phyloP scores from a whole-genome alignment of 2,888 invertebrate genomes.

The Phalangium opilio region DNA sequence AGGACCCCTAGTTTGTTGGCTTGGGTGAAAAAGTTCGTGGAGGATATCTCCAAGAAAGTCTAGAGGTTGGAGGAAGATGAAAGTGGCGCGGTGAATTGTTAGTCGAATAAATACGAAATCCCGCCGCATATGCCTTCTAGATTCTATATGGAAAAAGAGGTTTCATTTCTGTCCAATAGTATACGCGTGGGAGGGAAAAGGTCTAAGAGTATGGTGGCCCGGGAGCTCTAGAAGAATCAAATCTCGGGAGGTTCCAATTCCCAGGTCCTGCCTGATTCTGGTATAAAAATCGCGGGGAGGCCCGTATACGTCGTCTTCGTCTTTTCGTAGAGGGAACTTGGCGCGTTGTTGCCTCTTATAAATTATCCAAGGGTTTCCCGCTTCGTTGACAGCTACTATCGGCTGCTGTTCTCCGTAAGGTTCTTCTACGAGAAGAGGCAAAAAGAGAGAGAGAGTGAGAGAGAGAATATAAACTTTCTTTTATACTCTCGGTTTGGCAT shows the following conservation, averaged over 20 bases:
- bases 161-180: too few relatives aligned
- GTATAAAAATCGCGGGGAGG: neutral
- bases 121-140: too few relatives aligned
- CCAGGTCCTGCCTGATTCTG: neutral
- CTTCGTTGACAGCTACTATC: slow-evolving; percentile 15
- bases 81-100: slow-evolving; percentile 10
- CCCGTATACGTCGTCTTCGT: neutral
- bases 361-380: slow-evolving; percentile 15
- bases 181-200: neutral
- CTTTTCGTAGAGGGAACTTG: neutral
- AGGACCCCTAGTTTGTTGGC: too few relatives aligned
- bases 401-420: too few relatives aligned
- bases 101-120: neutral
- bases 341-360: slow-evolving; percentile 15
- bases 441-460: too few relatives aligned
- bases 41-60: neutral
- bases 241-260: neutral
- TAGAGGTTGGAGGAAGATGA: neutral
- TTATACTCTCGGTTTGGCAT: too few relatives aligned
- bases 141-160: too few relatives aligned
- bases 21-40: neutral
- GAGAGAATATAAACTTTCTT: too few relatives aligned
- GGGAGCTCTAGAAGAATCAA: neutral
- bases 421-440: too few relatives aligned
- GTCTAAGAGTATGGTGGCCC: neutral